Percentiles rank a stretch among this genome's conserved stretches.
phyloP scores from a whole-genome alignment of 1,140 invertebrate species.

The Acarapis woodi region DNA sequence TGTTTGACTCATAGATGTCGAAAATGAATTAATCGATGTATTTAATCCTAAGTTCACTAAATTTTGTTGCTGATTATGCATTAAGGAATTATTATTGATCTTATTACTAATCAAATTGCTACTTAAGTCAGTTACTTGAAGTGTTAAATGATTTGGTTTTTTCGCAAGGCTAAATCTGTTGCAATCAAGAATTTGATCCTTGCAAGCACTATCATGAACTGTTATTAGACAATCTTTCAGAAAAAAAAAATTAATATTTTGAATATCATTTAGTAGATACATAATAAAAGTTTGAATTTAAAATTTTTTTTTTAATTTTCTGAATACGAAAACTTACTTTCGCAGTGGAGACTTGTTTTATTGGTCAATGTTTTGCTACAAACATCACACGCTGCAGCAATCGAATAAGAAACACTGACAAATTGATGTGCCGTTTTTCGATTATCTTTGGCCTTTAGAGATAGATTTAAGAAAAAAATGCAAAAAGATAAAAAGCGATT shows the following conservation, averaged over 20 bases:
- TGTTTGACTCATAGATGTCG: too few relatives aligned
- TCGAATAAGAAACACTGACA: conserved; percentile 34
- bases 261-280: conserved; percentile 6
- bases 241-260: conserved; percentile 1
- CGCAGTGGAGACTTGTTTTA: conserved; percentile 37
- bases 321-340: conserved; percentile 24
- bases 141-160: conserved; percentile 2
- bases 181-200: conserved; percentile 50
- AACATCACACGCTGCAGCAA: conserved; percentile 42
- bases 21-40: too few relatives aligned
- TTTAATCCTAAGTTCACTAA: too few relatives aligned
- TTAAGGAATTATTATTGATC: conserved; percentile 1
- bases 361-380: conserved; percentile 46
- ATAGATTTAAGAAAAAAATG: background rate
- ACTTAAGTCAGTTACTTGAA: background rate
- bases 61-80: too few relatives aligned
- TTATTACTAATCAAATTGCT: background rate
- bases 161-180: conserved; percentile 16
- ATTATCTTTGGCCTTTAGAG: conserved; percentile 19
- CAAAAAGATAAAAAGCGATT: background rate
- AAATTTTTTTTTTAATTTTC: conserved; percentile 4
- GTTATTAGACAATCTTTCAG: conserved; percentile 42
- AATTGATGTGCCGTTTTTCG: conserved; percentile 35
- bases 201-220: conserved; percentile 53
- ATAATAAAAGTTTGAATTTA: conserved; percentile 5